These are phyloP conservation scores for Plutomurus gul DNA, from an alignment of 1,140 invertebrate species.

Conservation along the genomic window DNA sequence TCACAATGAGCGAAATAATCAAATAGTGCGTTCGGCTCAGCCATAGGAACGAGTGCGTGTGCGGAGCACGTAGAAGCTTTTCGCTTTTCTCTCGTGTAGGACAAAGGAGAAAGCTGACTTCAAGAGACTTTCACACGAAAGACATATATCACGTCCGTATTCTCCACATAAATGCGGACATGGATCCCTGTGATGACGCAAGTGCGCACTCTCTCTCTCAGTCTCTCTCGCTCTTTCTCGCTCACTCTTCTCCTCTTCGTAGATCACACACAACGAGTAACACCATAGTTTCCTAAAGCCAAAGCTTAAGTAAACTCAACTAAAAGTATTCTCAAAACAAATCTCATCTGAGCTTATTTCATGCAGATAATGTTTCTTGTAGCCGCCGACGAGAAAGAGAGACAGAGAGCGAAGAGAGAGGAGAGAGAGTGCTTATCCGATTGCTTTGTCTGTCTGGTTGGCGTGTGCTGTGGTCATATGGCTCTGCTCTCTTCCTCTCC, in stretches of 20 bases:
- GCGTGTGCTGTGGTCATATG: neutral
- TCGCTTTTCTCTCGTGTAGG: neutral
- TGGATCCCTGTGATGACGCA: constrained; percentile 47
- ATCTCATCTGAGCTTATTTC: constrained; percentile 19
- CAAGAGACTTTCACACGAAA: constrained; percentile 36
- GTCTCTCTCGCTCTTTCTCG: neutral
- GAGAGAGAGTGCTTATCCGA: constrained; percentile 23
- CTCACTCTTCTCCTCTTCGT: constrained; percentile 1
- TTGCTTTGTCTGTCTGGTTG: neutral
- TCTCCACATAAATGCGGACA: constrained; percentile 46
- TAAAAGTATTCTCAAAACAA: constrained; percentile 30
- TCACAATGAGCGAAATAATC: too few relatives aligned
- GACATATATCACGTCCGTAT: constrained; percentile 44
- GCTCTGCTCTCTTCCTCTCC: neutral
- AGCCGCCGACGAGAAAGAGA: too few relatives aligned
- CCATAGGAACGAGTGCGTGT: neutral
- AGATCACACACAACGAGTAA: neutral
- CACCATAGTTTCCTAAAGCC: constrained; percentile 8
- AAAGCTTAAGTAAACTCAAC: constrained; percentile 18
- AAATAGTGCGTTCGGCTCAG: too few relatives aligned
- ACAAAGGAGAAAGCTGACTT: constrained; percentile 33
- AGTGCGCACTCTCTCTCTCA: constrained; percentile 45
- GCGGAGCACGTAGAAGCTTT: neutral
- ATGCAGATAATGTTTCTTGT: constrained; percentile 29
- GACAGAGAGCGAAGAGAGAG: too few relatives aligned